Evolutionary conservation across 2,113 vertebrate species (phyloP).

Genomic region (Collichthys lucidus): DNA sequence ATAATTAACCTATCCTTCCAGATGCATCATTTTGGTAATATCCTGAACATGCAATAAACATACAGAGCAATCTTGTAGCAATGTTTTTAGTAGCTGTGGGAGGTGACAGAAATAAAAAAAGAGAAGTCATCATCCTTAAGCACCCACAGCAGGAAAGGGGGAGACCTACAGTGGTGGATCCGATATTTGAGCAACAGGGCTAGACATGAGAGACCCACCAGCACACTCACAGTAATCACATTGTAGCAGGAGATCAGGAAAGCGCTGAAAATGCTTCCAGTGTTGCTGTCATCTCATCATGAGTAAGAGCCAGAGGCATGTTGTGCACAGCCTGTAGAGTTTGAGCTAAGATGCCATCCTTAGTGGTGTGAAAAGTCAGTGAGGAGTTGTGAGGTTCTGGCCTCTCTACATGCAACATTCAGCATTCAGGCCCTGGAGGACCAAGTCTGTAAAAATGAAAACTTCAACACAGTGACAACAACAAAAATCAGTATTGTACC

Average conservation of each 20-base stretch:
- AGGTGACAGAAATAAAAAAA: constrained; percentile 2
- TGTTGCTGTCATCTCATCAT: constrained; percentile 5
- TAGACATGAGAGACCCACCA: background rate
- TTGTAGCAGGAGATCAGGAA: constrained; percentile 25
- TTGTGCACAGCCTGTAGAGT: background rate
- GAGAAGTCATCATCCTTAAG: constrained; percentile 3
- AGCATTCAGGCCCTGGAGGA: background rate
- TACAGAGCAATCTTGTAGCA: background rate
- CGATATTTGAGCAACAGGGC: constrained; percentile 17
- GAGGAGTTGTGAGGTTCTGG: background rate
- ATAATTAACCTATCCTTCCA: background rate
- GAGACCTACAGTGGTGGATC: constrained; percentile 12
- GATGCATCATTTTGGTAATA: background rate
- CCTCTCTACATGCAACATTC: background rate
- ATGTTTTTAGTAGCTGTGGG: background rate
- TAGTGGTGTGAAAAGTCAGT: background rate
- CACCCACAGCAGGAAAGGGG: constrained; percentile 27
- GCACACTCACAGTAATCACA: constrained; percentile 26
- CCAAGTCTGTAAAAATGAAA: background rate
- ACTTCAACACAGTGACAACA: background rate
- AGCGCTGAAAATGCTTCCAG: constrained; percentile 27
- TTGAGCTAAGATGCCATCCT: background rate
- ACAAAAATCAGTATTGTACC: background rate
- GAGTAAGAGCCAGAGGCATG: constrained; percentile 2
- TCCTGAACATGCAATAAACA: background rate